These are phyloP conservation scores for Bettongia penicillata DNA, from an alignment of 2,113 vertebrate genomes.

Conservation along the genomic window DNA sequence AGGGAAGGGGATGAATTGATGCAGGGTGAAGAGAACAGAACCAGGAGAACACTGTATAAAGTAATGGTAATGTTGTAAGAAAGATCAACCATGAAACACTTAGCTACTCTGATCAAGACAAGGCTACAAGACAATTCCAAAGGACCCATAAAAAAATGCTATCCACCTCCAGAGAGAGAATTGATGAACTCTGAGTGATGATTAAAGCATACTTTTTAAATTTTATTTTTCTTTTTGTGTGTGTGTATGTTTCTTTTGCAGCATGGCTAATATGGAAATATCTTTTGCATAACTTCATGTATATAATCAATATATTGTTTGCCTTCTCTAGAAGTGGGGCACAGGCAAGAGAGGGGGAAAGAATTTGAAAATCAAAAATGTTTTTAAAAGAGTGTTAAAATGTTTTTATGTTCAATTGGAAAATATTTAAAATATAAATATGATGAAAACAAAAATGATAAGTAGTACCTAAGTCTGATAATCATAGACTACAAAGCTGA, in stretches of 20 bases:
- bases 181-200: neutral
- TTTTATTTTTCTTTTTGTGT: neutral
- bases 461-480: neutral
- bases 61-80: neutral
- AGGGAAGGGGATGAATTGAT: neutral
- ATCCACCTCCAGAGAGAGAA: neutral
- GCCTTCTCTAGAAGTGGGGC: neutral
- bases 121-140: neutral
- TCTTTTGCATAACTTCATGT: neutral
- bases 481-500: neutral
- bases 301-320: neutral
- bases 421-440: neutral
- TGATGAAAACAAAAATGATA: neutral
- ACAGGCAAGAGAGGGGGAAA: neutral
- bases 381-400: neutral
- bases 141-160: neutral
- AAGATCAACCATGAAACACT: neutral
- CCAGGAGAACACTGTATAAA: neutral
- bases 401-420: neutral
- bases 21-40: neutral
- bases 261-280: neutral
- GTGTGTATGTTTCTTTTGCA: neutral
- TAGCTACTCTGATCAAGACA: neutral
- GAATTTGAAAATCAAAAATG: neutral
- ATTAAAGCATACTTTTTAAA: neutral